Evolutionary conservation across 2,113 vertebrate species (phyloP), one percentile per base, ranked within the genome.

Genomic region (Oophaga pumilio): DNA sequence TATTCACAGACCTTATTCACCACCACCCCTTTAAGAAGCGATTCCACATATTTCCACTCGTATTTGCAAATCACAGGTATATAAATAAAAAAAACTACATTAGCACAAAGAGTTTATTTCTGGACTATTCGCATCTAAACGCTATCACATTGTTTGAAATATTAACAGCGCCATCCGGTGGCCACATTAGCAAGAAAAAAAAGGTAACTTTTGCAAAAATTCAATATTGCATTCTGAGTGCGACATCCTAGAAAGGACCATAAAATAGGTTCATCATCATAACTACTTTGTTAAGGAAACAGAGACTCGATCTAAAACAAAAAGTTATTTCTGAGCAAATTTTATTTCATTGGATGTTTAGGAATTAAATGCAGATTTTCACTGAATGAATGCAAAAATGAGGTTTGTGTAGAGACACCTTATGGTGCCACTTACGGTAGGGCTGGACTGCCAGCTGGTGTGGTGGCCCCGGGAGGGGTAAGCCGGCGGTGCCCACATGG

Each of bases 341-440:
- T 43, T 73, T 43, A 43, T 73, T 8, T 73, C 15, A 43, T 43
- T 43, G 17, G 69, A 73, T 33, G 12, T 28, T 28, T 73, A 10
- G 69, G 69, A 73, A 49, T 43, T 43, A 43, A 73, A 73, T 17
- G 28, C 33, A 10, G 14, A 28, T 13, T 69, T 69, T 69, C 15
- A 15, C 10, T 18, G 0, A 20, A 73, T 24, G 4, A 43, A 73
- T 73, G 69, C 33, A 73, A 73, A 73, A 73, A 49, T 0, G 11
- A 15, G 20, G 17, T 49, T 73, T 8, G 22, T 8, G 15, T 49
- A 26, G 1, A n/a, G 14, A 56, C 68, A 15, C 6, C 14, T 68
- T 24, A 50, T 14, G 5, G 20, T 8, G 56, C 28, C 78, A 96
- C 97, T 97, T 91, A 99, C 98, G 95, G 73, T 95, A 94, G 0